A percentile compares a stretch with the other conserved stretches of the same genome.
These are phyloP conservation scores for Polypedilum vanderplanki DNA, from an alignment of 1,140 invertebrate genomes.

Conservation along the genomic window DNA sequence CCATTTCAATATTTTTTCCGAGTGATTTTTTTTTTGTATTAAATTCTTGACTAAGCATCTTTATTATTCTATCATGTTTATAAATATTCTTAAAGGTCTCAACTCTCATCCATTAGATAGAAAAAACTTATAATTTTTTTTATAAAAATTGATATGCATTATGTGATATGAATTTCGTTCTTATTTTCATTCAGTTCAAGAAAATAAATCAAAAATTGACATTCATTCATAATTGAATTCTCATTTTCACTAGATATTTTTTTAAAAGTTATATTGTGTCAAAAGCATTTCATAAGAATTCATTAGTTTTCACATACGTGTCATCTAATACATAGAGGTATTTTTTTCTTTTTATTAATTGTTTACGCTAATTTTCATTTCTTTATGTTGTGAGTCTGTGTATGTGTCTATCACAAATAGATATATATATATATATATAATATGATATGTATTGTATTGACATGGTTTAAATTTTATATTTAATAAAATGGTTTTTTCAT, in stretches of 20 bases:
- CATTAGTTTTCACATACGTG: not conserved
- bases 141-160: not conserved
- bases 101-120: too few relatives aligned
- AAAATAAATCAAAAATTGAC: not conserved
- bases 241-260: not conserved
- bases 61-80: not conserved
- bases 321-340: slow-evolving; percentile 28
- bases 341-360: not conserved
- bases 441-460: too few relatives aligned
- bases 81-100: too few relatives aligned
- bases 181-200: not conserved
- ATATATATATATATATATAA: too few relatives aligned
- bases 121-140: not conserved
- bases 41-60: slow-evolving; percentile 23
- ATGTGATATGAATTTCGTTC: not conserved
- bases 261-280: slow-evolving; percentile 1
- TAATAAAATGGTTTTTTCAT: too few relatives aligned
- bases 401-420: too few relatives aligned
- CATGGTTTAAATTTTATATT: too few relatives aligned
- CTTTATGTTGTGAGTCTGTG: not conserved
- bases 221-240: not conserved
- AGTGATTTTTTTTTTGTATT: not conserved
- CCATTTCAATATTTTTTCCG: not conserved
- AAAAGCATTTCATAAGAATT: slow-evolving; percentile 28
- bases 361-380: not conserved